A percentile compares a stretch with the other conserved stretches of the same genome.
These are phyloP conservation scores for Linnaemya vulpina DNA, from an alignment of 2,888 invertebrate genomes.

Conservation along the genomic window DNA sequence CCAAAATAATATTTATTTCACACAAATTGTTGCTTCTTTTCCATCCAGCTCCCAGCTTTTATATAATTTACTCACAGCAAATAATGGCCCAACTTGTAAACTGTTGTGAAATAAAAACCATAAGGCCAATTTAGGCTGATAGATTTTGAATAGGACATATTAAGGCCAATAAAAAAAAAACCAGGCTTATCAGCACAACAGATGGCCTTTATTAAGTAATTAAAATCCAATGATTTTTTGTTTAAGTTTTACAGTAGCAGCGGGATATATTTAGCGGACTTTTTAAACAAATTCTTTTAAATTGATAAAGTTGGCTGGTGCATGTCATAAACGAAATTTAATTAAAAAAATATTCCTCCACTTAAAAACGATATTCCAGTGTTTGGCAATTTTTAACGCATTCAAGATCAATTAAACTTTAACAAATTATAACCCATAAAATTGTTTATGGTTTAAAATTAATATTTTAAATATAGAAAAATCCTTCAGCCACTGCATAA, in stretches of 20 bases:
- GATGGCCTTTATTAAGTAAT: slow-evolving; percentile 66
- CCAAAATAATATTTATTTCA: background rate
- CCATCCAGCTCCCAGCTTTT: background rate
- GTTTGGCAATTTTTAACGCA: no score
- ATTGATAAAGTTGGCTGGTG: background rate
- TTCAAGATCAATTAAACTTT: no score
- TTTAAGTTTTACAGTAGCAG: background rate
- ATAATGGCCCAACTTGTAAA: slow-evolving; percentile 17
- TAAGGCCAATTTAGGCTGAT: slow-evolving; percentile 7
- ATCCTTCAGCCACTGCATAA: no score
- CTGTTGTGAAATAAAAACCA: slow-evolving; percentile 27
- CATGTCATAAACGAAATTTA: background rate
- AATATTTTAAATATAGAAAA: no score
- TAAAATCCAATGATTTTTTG: slow-evolving; percentile 26
- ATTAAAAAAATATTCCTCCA: background rate
- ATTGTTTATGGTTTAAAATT: no score
- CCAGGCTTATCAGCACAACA: slow-evolving; percentile 32
- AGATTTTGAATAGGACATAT: background rate
- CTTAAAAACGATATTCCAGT: no score
- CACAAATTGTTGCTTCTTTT: background rate
- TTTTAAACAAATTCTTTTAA: background rate
- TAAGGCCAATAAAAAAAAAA: slow-evolving; percentile 17
- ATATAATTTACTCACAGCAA: background rate
- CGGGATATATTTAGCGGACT: background rate
- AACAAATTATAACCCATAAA: no score